These are phyloP conservation scores for Nanorana parkeri DNA, from an alignment of 2,113 vertebrate genomes.

Conservation along the genomic window DNA sequence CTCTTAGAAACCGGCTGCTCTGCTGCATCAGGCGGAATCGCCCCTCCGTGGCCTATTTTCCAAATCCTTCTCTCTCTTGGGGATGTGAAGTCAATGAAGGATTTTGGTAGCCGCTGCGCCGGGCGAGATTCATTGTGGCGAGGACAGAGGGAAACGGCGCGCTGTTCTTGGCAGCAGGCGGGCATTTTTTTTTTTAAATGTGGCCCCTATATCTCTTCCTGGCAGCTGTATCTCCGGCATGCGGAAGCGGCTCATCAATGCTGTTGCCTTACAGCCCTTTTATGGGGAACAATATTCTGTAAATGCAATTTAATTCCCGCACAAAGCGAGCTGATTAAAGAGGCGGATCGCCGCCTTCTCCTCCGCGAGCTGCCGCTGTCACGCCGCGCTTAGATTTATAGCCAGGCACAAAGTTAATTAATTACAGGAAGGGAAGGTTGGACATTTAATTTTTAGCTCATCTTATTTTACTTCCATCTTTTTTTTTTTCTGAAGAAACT, in stretches of 20 bases:
- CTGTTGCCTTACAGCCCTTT: slow-evolving; percentile 7
- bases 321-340: background rate
- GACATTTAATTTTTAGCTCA: too few relatives aligned
- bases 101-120: background rate
- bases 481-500: background rate
- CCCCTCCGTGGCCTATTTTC: too few relatives aligned
- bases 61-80: background rate
- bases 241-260: background rate
- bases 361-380: too few relatives aligned
- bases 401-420: background rate
- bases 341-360: background rate
- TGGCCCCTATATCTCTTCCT: background rate
- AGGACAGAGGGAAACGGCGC: background rate
- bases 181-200: background rate
- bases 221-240: background rate
- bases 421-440: too few relatives aligned
- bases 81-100: background rate
- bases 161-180: background rate
- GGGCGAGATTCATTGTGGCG: background rate
- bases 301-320: slow-evolving; percentile 24
- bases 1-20: too few relatives aligned
- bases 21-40: too few relatives aligned
- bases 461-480: too few relatives aligned
- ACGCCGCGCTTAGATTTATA: background rate
- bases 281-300: slow-evolving; percentile 25